Evolutionary conservation across 2,797 vertebrate genomes (phyloP), one percentile per base, ranked within the genome.

Genomic region (Poecilia wingei): DNA sequence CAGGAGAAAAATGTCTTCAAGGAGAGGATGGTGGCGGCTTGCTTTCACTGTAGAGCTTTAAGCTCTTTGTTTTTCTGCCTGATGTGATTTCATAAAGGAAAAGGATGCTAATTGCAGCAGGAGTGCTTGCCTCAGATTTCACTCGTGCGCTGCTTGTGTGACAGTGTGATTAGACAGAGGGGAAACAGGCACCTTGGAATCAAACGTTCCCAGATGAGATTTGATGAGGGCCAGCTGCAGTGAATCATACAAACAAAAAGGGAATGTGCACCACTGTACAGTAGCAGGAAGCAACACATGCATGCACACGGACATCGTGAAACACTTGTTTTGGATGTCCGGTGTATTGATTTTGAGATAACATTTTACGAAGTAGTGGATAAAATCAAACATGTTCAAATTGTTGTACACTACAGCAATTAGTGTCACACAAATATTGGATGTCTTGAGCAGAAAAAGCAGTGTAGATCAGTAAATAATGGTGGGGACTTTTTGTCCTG

Each of bases 171-270:
- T 93, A 93, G 88, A 88, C 89, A 84, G 92, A 93, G 88, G 84
- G 91, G 90, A 93, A 94, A 93, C 93, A 93, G 91, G 90, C 91
- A 93, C 93, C 92, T 94, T 89, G 86, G 89, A 95, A 95, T 95
- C 95, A 95, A 95, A 94, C 83, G 92, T 87, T 96, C 93, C 94
- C 95, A 95, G 93, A 95, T 96, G 95, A 94, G 86, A 87, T 84
- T 2, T 95, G 95, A 96, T 93, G 90, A 93, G 92, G 91, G 83
- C 92, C 95, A 95, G 95, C 93, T 96, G 95, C 89, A 86, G 84
- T 49, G 36, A 87, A 90, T 92, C 89, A 90, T 88, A 88, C 72
- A 79, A 49, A 84, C 69, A 84, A 81, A 86, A 85, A 84, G 83
- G 76, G 83, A 92, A 92, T 71, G 82, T 82, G 77, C 83, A 76